Conservation (phyloP, 2,888 invertebrate genomes). For the Balanococcus diminutus region DNA sequence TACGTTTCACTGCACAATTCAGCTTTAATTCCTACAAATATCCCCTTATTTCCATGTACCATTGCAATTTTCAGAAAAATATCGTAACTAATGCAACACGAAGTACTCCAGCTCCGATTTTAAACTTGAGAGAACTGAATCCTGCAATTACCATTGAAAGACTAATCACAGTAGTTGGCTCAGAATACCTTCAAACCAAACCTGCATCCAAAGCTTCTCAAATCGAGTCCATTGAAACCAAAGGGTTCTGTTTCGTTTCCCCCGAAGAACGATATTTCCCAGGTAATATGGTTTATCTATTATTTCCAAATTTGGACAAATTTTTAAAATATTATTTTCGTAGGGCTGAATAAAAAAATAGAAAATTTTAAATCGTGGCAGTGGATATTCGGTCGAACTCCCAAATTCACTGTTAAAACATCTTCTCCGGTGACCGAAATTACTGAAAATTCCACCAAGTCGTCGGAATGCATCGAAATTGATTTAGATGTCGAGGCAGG, state of each 20-base stretch:
- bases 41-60: not conserved
- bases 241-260: constrained; percentile 84
- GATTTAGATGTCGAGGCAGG: constrained; percentile 33
- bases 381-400: constrained; percentile 88
- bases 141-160: constrained; percentile 73
- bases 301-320: not conserved
- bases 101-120: constrained; percentile 80
- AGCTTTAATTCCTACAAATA: not conserved
- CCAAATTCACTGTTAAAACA: constrained; percentile 75
- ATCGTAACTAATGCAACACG: constrained; percentile 85
- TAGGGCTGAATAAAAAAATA: constrained; percentile 74
- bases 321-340: constrained; percentile 57
- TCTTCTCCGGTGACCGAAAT: not conserved
- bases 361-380: constrained; percentile 79
- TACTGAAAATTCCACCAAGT: not conserved
- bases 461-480: not conserved
- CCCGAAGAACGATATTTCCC: constrained; percentile 89
- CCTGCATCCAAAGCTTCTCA: constrained; percentile 67
- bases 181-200: constrained; percentile 80
- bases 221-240: constrained; percentile 58
- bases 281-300: constrained; percentile 63
- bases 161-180: constrained; percentile 79
- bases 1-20: constrained; percentile 61
- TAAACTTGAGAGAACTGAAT: constrained; percentile 80
- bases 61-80: constrained; percentile 67